Percentiles rank a stretch among this genome's conserved stretches.
phyloP scores from a whole-genome alignment of 92 coral and sea anemone genomes.

The Ricordea florida region DNA sequence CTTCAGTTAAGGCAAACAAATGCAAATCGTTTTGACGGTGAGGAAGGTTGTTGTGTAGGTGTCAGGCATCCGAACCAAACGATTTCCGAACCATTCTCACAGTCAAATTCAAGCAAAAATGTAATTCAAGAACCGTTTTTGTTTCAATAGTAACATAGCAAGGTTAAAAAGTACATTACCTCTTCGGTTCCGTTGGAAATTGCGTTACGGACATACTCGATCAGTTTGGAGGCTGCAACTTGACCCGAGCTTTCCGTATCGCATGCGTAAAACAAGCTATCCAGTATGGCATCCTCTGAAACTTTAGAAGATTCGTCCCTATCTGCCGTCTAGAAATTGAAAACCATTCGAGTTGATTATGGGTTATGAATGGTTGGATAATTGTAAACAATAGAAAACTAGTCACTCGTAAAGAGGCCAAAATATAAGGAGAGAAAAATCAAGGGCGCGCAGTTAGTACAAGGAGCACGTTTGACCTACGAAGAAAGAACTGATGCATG shows the following conservation, averaged over 20 bases:
- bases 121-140: too few species aligned
- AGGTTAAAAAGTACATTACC: conserved; percentile 27
- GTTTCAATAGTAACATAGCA: too few species aligned
- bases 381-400: background rate
- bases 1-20: too few species aligned
- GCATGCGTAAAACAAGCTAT: conserved; percentile 86
- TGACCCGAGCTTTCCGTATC: conserved; percentile 78
- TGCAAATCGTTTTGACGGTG: too few species aligned
- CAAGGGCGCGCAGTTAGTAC: too few species aligned
- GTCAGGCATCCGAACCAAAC: too few species aligned
- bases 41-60: too few species aligned
- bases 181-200: conserved; percentile 79
- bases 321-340: conserved; percentile 41
- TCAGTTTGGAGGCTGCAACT: conserved; percentile 85
- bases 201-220: conserved; percentile 87
- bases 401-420: conserved; percentile 10
- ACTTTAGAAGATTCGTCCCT: conserved; percentile 63
- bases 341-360: conserved; percentile 7
- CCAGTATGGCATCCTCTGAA: conserved; percentile 86
- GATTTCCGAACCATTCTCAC: too few species aligned
- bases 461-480: too few species aligned
- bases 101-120: too few species aligned
- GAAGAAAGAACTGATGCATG: too few species aligned
- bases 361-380: background rate
- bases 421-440: background rate